Conservation (phyloP, 2,888 invertebrate species). For the Bellardia bayeri region DNA sequence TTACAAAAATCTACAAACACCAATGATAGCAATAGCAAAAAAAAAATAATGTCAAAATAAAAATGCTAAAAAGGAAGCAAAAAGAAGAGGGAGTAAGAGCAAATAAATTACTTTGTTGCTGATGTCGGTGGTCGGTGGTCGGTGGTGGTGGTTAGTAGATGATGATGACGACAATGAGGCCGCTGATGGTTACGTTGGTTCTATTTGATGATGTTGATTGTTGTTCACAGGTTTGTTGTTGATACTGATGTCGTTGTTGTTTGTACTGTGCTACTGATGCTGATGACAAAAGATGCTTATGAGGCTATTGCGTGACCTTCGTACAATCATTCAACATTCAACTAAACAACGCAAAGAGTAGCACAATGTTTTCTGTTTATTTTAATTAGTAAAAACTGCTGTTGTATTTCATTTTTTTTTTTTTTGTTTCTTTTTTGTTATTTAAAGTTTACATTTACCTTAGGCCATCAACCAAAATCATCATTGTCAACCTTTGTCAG, state of each 20-base stretch:
- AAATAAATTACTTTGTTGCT: conserved; percentile 43
- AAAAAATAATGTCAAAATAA: conserved; percentile 13
- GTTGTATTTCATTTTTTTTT: conserved; percentile 47
- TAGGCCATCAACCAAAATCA: conserved; percentile 72
- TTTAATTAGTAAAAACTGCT: conserved; percentile 73
- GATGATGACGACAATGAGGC: conserved; percentile 18
- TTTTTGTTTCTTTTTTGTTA: conserved; percentile 54
- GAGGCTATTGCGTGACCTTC: conserved; percentile 73
- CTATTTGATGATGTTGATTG: conserved; percentile 55
- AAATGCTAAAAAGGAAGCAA: conserved; percentile 32
- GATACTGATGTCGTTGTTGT: conserved; percentile 68
- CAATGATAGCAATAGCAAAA: neutral
- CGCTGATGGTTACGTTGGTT: conserved; percentile 42
- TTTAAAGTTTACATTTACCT: conserved; percentile 71
- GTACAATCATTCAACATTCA: conserved; percentile 51
- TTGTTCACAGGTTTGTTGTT: conserved; percentile 9
- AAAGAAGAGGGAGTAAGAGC: neutral
- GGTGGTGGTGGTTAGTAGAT: neutral
- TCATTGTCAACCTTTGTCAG: conserved; percentile 78
- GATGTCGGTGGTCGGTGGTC: conserved; percentile 37
- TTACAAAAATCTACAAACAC: neutral
- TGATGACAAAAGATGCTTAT: conserved; percentile 71
- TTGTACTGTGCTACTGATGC: conserved; percentile 70
- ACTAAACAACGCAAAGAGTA: conserved; percentile 57
- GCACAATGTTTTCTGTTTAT: conserved; percentile 73